Evolutionary conservation across 2,113 vertebrate species (phyloP), one percentile per base, ranked within the genome.

Genomic region (Syngnathus floridae): DNA sequence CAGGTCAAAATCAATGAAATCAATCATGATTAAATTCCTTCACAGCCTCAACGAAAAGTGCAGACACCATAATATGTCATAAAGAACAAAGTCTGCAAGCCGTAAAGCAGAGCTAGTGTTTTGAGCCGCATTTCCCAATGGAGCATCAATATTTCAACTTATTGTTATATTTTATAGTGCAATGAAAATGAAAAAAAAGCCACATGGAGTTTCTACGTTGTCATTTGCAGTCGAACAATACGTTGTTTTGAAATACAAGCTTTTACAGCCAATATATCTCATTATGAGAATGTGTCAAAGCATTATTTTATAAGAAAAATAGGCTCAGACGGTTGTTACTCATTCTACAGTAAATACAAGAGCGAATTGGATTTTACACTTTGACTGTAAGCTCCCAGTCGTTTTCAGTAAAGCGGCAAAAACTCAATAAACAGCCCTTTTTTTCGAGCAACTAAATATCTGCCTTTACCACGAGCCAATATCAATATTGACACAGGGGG

Each of bases 401-500:
- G 55, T 59, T 63, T 72, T 76, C 22, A 46, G 60, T 57, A 41
- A 4, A 56, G 66, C 59, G 64, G 54, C 35, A 69, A 69, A 56
- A 72, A 62, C 66, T 64, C 37, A 63, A 69, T 61, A 54, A 66
- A 70, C 36, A 38, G 36, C 59, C 40, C 40, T 75, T 77, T 41
- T 72, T 78, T 72, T 78, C 37, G 56, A 67, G 66, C 51, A 41
- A 64, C 57, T 76, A 67, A 74, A 73, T 64, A 64, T 60, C 66
- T 60, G 59, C 73, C 55, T 83, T 78, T 75, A 82, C 60, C 13
- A 67, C 63, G 67, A 67, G 76, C 78, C 84, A 88, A 55, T 74
- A 76, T 84, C 71, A 89, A 89, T 86, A 87, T 88, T 88, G 88
- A 88, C 88, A 62, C 78, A 76, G 72, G 73, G 66, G 75, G 66